Conservation (phyloP, 2,888 invertebrate species). For the Parochlus steinenii region DNA sequence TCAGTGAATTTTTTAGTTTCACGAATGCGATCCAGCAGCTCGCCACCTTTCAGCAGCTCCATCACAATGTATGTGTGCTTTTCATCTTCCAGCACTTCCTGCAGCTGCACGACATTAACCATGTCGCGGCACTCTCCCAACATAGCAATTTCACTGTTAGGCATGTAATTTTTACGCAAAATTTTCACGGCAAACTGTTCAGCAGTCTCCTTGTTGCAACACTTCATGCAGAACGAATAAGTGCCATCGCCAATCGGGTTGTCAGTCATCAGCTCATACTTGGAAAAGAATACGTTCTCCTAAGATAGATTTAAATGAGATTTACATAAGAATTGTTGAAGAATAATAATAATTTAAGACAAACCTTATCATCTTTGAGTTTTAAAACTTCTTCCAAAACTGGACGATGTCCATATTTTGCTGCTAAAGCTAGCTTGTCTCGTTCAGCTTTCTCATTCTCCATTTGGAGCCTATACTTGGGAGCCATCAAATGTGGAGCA, state of each 20-base stretch:
- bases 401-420: background rate
- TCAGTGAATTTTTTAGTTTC: constrained; percentile 56
- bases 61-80: constrained; percentile 81
- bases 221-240: constrained; percentile 72
- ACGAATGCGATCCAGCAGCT: constrained; percentile 51
- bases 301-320: constrained; percentile 16
- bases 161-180: constrained; percentile 12
- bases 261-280: background rate
- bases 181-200: constrained; percentile 80
- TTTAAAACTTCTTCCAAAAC: constrained; percentile 1
- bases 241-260: constrained; percentile 69
- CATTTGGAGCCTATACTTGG: constrained; percentile 40
- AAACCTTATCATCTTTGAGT: constrained; percentile 3
- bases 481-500: constrained; percentile 28
- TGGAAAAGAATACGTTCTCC: constrained; percentile 69
- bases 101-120: constrained; percentile 67
- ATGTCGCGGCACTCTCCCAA: constrained; percentile 76
- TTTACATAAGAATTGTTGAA: too few relatives aligned
- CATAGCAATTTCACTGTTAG: constrained; percentile 49
- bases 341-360: too few relatives aligned
- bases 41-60: constrained; percentile 72
- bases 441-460: constrained; percentile 38
- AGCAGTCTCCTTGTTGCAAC: constrained; percentile 53
- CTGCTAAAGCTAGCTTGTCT: background rate
- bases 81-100: constrained; percentile 71